Conservation (phyloP, 2,888 invertebrate species). For the Sminthurinus aureus region DNA sequence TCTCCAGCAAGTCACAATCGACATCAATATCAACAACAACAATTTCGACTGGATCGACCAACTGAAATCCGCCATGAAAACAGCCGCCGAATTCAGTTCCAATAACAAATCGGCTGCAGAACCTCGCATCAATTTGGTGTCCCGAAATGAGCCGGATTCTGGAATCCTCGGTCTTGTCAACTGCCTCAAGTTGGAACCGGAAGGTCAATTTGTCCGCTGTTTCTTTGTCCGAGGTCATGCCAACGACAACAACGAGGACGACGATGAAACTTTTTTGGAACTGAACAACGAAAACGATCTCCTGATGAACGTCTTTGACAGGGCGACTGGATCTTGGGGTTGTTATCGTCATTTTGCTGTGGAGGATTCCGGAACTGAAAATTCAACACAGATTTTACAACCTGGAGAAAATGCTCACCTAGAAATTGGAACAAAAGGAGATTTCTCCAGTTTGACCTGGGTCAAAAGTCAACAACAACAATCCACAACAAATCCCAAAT, state of each 20-base stretch:
- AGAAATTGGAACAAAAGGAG: constrained; percentile 90
- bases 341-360: constrained; percentile 76
- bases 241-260: background rate
- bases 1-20: constrained; percentile 64
- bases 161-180: constrained; percentile 68
- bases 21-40: constrained; percentile 72
- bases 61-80: constrained; percentile 77
- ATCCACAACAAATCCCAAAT: too few species aligned
- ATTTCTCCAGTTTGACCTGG: constrained; percentile 91
- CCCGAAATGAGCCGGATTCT: constrained; percentile 61
- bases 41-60: constrained; percentile 81
- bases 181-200: constrained; percentile 66
- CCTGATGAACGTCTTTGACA: constrained; percentile 45
- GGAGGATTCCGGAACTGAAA: constrained; percentile 48
- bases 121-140: constrained; percentile 21
- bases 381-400: too few species aligned
- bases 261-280: background rate
- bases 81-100: constrained; percentile 5
- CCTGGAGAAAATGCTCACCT: constrained; percentile 82
- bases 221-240: constrained; percentile 20
- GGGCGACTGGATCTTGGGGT: constrained; percentile 71
- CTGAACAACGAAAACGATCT: constrained; percentile 31
- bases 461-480: constrained; percentile 93
- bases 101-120: too few species aligned
- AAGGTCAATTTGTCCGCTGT: constrained; percentile 64